Percentiles rank a stretch among this genome's conserved stretches.
These are phyloP conservation scores for Cyanoliseus patagonus DNA, from an alignment of 2,113 vertebrate species.

Conservation along the genomic window DNA sequence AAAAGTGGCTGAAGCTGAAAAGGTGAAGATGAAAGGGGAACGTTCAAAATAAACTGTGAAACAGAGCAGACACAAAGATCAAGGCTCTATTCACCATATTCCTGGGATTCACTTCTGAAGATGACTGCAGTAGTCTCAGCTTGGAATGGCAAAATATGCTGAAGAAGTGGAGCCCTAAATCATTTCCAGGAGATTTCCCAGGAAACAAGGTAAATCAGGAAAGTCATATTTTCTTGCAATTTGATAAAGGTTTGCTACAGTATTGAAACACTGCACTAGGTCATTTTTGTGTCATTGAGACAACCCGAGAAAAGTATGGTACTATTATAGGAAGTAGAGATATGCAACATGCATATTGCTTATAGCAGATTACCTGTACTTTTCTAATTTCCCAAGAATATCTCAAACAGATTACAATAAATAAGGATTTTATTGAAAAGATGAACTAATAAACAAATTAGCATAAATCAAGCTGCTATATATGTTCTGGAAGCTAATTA, in stretches of 20 bases:
- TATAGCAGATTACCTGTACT: background rate
- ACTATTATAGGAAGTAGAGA: background rate
- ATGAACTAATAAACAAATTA: background rate
- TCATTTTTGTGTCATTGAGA: background rate
- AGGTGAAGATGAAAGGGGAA: background rate
- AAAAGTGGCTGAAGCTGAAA: background rate
- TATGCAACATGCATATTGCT: background rate
- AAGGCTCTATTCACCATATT: accelerated
- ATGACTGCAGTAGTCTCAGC: background rate
- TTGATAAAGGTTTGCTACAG: background rate
- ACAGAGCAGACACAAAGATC: background rate
- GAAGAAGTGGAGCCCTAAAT: background rate
- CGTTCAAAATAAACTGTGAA: background rate
- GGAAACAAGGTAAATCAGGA: background rate
- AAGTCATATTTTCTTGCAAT: background rate
- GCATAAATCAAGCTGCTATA: background rate
- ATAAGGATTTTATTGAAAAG: background rate
- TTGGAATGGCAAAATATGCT: background rate
- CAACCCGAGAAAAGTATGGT: background rate
- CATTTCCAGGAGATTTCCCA: background rate
- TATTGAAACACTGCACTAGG: background rate
- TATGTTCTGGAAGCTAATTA: background rate
- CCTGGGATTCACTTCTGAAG: background rate
- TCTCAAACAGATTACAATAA: background rate
- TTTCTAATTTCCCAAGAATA: background rate